A percentile compares a stretch with the other conserved stretches of the same genome.
Evolutionary conservation across 1,140 invertebrate species (phyloP).

Genomic region (Calliphora vicina): DNA sequence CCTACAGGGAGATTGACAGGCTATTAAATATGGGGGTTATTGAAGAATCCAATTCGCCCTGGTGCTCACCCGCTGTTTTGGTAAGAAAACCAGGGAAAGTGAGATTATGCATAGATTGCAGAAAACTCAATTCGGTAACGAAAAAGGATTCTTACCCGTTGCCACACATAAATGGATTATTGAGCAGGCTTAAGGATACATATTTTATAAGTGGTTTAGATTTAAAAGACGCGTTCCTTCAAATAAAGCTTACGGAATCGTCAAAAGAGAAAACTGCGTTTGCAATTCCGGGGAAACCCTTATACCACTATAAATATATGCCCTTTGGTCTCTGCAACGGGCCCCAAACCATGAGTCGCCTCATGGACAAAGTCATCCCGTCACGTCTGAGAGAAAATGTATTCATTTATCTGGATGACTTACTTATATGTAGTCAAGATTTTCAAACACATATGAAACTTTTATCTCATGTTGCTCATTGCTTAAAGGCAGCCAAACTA

Average conservation of each 20-base stretch:
- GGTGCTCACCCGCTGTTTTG: slow-evolving; percentile 14
- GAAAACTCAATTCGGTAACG: neutral
- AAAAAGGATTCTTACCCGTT: slow-evolving; percentile 42
- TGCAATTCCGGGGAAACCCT: no score
- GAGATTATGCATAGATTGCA: neutral
- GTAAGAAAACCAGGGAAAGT: slow-evolving; percentile 31
- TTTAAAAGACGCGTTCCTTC: slow-evolving; percentile 16
- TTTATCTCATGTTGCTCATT: slow-evolving; percentile 43
- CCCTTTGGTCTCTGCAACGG: no score
- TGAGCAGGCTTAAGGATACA: slow-evolving; percentile 47
- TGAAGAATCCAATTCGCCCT: neutral
- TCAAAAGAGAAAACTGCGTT: no score
- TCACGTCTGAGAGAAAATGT: slow-evolving; percentile 24
- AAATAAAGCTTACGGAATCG: no score
- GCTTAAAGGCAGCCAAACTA: slow-evolving; percentile 42
- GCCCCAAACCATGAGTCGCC: no score
- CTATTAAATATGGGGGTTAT: neutral
- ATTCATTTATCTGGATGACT: slow-evolving; percentile 50
- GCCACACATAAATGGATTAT: no score
- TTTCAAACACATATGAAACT: slow-evolving; percentile 56
- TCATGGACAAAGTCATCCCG: neutral
- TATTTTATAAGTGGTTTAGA: slow-evolving; percentile 40
- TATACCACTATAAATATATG: no score
- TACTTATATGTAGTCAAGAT: slow-evolving; percentile 50
- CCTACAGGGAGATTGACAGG: neutral